These are phyloP conservation scores for Eristalis pertinax DNA, from an alignment of 2,888 invertebrate genomes.

Conservation along the genomic window DNA sequence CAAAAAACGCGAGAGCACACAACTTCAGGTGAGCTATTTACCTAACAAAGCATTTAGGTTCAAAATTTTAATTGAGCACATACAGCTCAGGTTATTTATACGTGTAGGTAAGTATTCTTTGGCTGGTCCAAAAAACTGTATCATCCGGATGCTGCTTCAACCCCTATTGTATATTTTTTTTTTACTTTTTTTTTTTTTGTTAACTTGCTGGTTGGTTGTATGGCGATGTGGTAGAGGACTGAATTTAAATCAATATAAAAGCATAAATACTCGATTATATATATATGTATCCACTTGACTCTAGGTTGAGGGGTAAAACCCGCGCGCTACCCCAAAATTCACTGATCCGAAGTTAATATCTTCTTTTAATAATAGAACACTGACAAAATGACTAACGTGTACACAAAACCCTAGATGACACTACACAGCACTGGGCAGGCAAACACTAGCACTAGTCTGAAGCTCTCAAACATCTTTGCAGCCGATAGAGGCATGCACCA, in stretches of 20 bases:
- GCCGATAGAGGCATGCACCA: background rate
- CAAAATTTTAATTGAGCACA: constrained; percentile 37
- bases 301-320: constrained; percentile 32
- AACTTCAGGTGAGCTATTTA: constrained; percentile 7
- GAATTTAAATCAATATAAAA: constrained; percentile 48
- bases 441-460: background rate
- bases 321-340: constrained; percentile 65
- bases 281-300: constrained; percentile 29
- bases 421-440: background rate
- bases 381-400: constrained; percentile 37
- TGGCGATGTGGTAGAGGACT: background rate
- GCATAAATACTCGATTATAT: constrained; percentile 30
- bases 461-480: background rate
- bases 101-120: background rate
- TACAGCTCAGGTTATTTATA: constrained; percentile 33
- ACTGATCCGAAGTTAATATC: constrained; percentile 66
- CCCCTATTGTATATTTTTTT: background rate
- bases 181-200: constrained; percentile 25
- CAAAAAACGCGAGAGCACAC: background rate
- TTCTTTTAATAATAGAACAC: constrained; percentile 68
- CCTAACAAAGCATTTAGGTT: constrained; percentile 19
- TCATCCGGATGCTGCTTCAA: constrained; percentile 27
- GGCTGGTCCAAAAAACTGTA: constrained; percentile 19
- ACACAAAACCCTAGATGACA: background rate
- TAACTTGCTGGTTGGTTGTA: background rate